These are phyloP conservation scores for Agrochola lota DNA, from an alignment of 2,888 invertebrate genomes.

Conservation along the genomic window DNA sequence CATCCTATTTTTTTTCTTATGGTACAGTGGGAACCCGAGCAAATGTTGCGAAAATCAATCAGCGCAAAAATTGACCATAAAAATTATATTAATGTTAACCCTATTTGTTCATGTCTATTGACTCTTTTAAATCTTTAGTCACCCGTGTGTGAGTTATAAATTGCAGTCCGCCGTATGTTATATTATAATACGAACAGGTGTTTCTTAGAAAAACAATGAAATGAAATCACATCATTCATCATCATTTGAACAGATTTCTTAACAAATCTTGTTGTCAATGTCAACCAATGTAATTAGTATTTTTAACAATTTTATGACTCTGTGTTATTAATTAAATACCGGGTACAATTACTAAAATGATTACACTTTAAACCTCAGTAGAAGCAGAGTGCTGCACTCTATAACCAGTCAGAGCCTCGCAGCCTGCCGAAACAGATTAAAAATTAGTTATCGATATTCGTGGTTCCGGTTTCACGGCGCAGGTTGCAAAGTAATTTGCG, in stretches of 20 bases:
- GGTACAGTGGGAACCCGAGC: conserved; percentile 82
- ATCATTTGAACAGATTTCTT: conserved; percentile 47
- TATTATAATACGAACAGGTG: conserved; percentile 45
- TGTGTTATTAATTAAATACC: background rate
- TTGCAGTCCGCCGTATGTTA: background rate
- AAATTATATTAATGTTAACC: conserved; percentile 43
- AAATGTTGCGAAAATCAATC: conserved; percentile 86
- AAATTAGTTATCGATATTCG: conserved; percentile 32
- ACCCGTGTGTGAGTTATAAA: conserved; percentile 23
- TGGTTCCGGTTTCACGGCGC: conserved; percentile 1
- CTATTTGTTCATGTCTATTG: conserved; percentile 32
- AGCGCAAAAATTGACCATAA: conserved; percentile 67
- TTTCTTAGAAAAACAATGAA: conserved; percentile 28
- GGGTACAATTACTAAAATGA: background rate
- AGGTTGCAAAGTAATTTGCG: conserved; percentile 23
- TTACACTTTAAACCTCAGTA: background rate
- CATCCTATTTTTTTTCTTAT: conserved; percentile 71
- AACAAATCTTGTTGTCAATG: conserved; percentile 5
- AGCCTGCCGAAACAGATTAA: conserved; percentile 7
- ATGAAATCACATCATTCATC: conserved; percentile 34
- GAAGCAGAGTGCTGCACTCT: background rate
- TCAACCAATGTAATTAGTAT: conserved; percentile 14
- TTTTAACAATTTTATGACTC: background rate
- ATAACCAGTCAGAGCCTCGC: background rate
- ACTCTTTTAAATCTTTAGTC: conserved; percentile 22